Evolutionary conservation across 2,888 invertebrate species (phyloP), one percentile per base, ranked within the genome.

Genomic region (Melitaea athalia): DNA sequence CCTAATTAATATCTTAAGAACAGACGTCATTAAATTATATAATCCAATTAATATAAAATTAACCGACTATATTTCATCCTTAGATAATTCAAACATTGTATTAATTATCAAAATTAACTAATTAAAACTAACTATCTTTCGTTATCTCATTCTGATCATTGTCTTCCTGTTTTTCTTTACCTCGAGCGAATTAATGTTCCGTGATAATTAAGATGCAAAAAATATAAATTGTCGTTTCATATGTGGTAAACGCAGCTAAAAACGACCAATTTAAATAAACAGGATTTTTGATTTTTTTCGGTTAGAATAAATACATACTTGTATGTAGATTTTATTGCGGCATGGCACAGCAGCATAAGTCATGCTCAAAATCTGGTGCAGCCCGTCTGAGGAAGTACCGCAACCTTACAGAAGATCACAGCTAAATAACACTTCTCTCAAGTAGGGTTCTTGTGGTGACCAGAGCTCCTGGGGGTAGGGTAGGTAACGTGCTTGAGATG

Each of bases 171-270:
- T 49, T 49, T 49, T 49, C 47, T 49, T 14, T 49, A n/a, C 47
- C 47, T 49, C n/a, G 4, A 49, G 47, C 1, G n/a, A 14, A n/a
- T 49, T 49, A 49, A 49, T 49, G 47, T 49, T 49, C 47, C 47
- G n/a, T 49, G 47, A 49, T 49, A 49, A 49, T 49, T 49, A 49
- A 49, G 47, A 49, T 49, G 47, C 47, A n/a, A 49, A 49, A 49
- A 49, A 49, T 38, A n/a, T 49, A 49, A n/a, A 14, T n/a, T 49
- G 47, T 49, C 47, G n/a, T 49, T 49, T 14, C n/a, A n/a, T 49
- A 49, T 38, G 8, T 38, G 38, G 8, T 38, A 38, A 38, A 38
- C 38, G 8, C 38, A 38, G 6, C 5, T 38, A 38, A 38, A 8
- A 38, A 5, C 38, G 38, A 38, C 38, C 38, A 1, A 5, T 38